A percentile compares a stretch with the other conserved stretches of the same genome.
These are phyloP conservation scores for Mastomys coucha DNA, from an alignment of 2,113 vertebrate species.

Conservation along the genomic window DNA sequence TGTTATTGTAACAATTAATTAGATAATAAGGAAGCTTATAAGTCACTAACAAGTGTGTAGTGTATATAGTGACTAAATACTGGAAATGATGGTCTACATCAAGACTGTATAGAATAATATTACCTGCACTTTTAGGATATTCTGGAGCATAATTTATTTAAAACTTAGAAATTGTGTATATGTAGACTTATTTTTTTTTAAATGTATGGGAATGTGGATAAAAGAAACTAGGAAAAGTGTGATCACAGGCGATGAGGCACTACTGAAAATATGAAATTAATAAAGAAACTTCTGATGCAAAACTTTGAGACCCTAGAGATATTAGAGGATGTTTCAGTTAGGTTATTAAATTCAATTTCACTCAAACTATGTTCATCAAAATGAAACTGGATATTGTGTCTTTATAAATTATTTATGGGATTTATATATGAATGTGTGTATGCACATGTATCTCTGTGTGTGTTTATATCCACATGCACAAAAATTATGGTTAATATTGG, in stretches of 20 bases:
- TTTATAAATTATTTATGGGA: background rate
- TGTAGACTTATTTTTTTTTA: background rate
- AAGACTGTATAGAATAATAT: background rate
- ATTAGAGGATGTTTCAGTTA: background rate
- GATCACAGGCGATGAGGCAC: background rate
- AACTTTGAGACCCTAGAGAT: background rate
- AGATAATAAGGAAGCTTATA: background rate
- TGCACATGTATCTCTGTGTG: background rate
- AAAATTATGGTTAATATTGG: background rate
- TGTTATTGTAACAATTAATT: background rate
- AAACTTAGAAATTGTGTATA: background rate
- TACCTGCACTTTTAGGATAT: background rate
- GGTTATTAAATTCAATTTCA: background rate
- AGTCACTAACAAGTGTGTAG: too few species aligned
- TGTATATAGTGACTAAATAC: background rate
- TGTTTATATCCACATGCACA: background rate
- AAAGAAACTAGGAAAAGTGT: background rate
- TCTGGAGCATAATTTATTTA: background rate
- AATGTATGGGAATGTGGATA: background rate
- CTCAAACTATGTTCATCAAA: background rate
- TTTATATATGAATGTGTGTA: background rate
- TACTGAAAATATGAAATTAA: background rate
- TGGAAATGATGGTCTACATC: background rate
- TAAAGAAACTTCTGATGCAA: background rate
- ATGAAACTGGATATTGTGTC: background rate